Conservation (phyloP, 1,140 invertebrate species). For the Eciton burchellii region DNA sequence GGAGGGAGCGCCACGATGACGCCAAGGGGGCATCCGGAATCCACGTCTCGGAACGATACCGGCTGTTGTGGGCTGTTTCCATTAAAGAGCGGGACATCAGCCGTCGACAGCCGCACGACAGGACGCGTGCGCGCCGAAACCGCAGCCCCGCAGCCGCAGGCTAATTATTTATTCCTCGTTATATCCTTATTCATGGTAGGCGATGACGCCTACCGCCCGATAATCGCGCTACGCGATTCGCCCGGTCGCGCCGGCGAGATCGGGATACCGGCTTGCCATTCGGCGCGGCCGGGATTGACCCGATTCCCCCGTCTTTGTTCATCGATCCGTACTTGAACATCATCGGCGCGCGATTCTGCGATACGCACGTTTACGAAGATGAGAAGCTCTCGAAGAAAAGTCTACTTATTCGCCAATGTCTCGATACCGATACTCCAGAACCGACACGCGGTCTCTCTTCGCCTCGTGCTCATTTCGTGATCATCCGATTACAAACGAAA, state of each 20-base stretch:
- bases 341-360: no score
- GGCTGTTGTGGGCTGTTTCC: conserved; percentile 51
- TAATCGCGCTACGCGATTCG: conserved; percentile 10
- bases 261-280: not conserved
- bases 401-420: no score
- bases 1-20: not conserved
- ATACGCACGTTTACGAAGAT: no score
- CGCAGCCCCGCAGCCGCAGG: conserved; percentile 77
- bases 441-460: no score
- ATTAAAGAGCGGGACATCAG: conserved; percentile 69
- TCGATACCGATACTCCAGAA: no score
- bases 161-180: conserved; percentile 81
- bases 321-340: no score
- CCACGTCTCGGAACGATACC: not conserved
- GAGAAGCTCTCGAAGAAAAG: no score
- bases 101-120: conserved; percentile 70
- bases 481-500: no score
- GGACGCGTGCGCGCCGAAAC: conserved; percentile 77
- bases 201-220: conserved; percentile 65
- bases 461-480: no score
- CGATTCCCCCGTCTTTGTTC: not conserved
- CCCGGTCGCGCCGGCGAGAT: not conserved
- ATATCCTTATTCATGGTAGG: conserved; percentile 72
- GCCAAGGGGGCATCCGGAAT: not conserved
- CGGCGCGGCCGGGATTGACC: not conserved